Base-by-base conservation (phyloP, 2,888 invertebrate genomes). In the Cryptus viduatorius region DNA sequence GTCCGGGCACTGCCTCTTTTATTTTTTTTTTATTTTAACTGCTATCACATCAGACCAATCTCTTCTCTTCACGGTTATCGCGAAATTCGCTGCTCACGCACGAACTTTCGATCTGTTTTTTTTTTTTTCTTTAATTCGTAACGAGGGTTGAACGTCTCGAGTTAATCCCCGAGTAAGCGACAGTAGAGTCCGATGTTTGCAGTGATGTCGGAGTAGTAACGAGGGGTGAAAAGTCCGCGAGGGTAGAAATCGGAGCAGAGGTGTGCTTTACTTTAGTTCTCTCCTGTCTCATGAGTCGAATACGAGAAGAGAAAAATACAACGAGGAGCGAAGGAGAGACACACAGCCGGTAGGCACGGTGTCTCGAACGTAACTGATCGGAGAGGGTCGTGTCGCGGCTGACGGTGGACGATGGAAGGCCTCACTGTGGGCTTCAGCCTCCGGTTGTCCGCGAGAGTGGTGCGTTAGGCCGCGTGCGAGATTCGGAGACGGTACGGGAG, bases 361-460 rank as follows among this genome's bases (percentile, higher is more conserved):
- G 84, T 82, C 84, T 85, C 82, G 84, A 85, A 82, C 79, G 79
- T 79, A 85, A 85, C 84, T 85, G 82, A 72, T 65, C 71, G 56
- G 79, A 82, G 82, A 79, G 82, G 82, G 82, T 56, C 78, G 84
- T 71, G 76, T 78, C 73, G 79, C 69, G 61, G 61, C 73, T 31
- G 64, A 67, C 78, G 79, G 82, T 71, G 64, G 69, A 37, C 37
- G 69, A 79, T 44, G 48, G 69, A 53, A 12, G 61, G 24, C 44
- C 19, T 48, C 46, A 19, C 75, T 64, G 12, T 14, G 46, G 75
- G 64, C 37, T 56, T n/a, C 16, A 65, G 37, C 65, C 46, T 53
- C 50, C 64, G 53, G 65, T 61, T 65, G 61, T 79, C 69, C 79
- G 75, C 67, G 69, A 56, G 67, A 68, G 61, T 59, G 69, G 56